Evolutionary conservation across 2,797 vertebrate genomes (phyloP).

Genomic region (Xenops minutus): DNA sequence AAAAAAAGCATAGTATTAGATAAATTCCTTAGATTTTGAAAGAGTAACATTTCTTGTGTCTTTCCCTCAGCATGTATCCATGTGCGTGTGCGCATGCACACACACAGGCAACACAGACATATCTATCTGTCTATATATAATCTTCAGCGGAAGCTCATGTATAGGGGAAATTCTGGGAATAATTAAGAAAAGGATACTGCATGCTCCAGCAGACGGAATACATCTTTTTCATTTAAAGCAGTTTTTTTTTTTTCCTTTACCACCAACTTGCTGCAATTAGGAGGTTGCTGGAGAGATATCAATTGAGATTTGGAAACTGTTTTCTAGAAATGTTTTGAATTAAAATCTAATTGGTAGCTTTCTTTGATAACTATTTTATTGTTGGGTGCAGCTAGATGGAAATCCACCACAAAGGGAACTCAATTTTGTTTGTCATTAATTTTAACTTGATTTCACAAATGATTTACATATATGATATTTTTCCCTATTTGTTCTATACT

Average conservation of each 20-base stretch:
- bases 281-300: conserved; percentile 72
- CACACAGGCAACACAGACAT: neutral
- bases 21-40: neutral
- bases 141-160: conserved; percentile 35
- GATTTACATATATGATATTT: conserved; percentile 54
- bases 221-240: conserved; percentile 75
- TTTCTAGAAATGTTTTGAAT: conserved; percentile 78
- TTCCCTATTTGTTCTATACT: conserved; percentile 25
- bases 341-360: conserved; percentile 78
- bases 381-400: conserved; percentile 68
- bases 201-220: conserved; percentile 64
- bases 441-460: conserved; percentile 69
- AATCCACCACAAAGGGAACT: conserved; percentile 68
- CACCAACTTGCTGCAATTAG: conserved; percentile 79
- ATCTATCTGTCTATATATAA: conserved; percentile 54
- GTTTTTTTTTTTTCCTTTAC: conserved; percentile 47
- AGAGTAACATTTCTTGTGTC: neutral
- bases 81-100: neutral
- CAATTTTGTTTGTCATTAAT: conserved; percentile 72
- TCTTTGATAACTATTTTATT: conserved; percentile 79
- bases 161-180: conserved; percentile 54
- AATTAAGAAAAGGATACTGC: conserved; percentile 64
- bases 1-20: neutral
- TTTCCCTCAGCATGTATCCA: neutral
- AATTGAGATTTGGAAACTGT: conserved; percentile 70